These are phyloP conservation scores for Megalopta genalis DNA, from an alignment of 1,140 invertebrate species.

Conservation along the genomic window DNA sequence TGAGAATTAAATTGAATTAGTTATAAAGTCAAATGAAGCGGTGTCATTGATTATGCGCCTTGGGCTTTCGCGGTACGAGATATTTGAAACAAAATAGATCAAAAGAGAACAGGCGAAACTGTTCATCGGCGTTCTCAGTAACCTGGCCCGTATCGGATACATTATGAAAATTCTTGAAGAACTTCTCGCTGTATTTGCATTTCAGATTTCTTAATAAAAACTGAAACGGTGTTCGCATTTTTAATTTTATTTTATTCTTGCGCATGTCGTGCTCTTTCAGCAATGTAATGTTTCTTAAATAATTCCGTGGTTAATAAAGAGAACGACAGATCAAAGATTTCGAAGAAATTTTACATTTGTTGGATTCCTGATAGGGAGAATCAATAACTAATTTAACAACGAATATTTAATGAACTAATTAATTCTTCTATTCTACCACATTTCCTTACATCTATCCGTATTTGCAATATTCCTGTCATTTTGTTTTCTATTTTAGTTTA, in stretches of 20 bases:
- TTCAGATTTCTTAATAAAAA: not conserved
- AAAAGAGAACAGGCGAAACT: not conserved
- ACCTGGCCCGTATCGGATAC: not conserved
- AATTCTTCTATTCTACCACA: too few species aligned
- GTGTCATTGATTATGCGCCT: conserved; percentile 4
- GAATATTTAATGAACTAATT: too few species aligned
- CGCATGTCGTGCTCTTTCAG: not conserved
- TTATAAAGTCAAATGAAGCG: conserved; percentile 32
- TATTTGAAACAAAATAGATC: not conserved
- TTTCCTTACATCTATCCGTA: too few species aligned
- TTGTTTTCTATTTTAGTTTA: too few species aligned
- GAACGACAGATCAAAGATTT: too few species aligned
- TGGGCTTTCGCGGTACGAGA: not conserved
- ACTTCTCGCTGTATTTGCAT: not conserved
- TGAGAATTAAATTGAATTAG: conserved; percentile 16
- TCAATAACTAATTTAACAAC: too few species aligned
- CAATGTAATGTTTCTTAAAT: too few species aligned
- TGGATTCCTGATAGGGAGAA: too few species aligned
- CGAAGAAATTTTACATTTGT: too few species aligned
- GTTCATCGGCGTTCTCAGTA: not conserved
- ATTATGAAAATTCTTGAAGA: not conserved
- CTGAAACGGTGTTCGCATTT: not conserved
- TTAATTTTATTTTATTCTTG: not conserved
- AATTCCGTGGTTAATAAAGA: too few species aligned
- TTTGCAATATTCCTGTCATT: too few species aligned